Conservation (phyloP, 2,888 invertebrate genomes). For the Aethes cnicana region DNA sequence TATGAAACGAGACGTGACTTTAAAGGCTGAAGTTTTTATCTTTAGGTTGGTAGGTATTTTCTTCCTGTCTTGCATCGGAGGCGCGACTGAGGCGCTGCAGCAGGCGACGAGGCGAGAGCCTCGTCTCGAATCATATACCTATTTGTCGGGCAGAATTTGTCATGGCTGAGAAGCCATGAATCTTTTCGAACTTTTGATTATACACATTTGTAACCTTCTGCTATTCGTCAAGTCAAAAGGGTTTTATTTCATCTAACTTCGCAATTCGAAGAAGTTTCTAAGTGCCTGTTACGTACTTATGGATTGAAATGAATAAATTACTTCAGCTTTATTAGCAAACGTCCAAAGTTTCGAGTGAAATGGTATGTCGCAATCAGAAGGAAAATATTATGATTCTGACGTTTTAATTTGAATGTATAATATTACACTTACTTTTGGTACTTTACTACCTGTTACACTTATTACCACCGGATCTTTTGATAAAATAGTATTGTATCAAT, state of each 20-base stretch:
- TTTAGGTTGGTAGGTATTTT: not conserved
- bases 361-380: no score
- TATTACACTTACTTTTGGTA: no score
- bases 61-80: constrained; percentile 8
- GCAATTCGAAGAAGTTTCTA: constrained; percentile 57
- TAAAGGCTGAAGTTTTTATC: constrained; percentile 8
- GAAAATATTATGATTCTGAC: no score
- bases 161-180: no score
- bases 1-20: constrained; percentile 18
- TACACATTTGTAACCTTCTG: constrained; percentile 71
- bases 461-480: no score
- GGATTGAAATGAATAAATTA: constrained; percentile 23
- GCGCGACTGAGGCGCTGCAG: no score
- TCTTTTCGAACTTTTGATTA: constrained; percentile 77
- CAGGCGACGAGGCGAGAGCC: no score
- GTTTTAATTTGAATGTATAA: no score
- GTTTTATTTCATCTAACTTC: constrained; percentile 63
- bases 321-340: not conserved
- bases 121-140: constrained; percentile 59
- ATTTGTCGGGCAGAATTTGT: constrained; percentile 62
- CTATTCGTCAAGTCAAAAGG: constrained; percentile 68
- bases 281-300: constrained; percentile 38
- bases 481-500: no score
- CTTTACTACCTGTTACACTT: no score
- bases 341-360: not conserved